Evolutionary conservation across 2,113 vertebrate species (phyloP), one percentile per base, ranked within the genome.

Genomic region (Chaetorhynchus papuensis): DNA sequence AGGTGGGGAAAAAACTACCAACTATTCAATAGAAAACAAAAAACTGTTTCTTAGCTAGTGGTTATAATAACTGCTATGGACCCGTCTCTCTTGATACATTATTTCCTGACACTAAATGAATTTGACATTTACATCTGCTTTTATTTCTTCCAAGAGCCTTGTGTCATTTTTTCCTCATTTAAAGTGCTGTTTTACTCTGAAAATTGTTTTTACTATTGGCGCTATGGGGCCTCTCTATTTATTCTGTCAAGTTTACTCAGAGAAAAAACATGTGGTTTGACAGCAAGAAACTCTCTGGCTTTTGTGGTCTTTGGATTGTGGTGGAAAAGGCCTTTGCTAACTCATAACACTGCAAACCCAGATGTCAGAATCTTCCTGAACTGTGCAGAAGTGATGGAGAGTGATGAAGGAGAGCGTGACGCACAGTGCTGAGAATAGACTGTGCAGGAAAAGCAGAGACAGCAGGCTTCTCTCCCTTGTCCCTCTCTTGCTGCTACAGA

Each of bases 91-190:
- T 64, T 6, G 3, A 66, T 68, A 64, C 1, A 22, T 13, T 6
- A 70, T 90, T 94, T 91, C 37, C 80, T 86, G 72, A 78, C 37
- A 69, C 83, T 66, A 87, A 90, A 92, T 75, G n/a, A 89, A 89
- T 84, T 75, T 90, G 76, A 68, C 72, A 75, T 81, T 94, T 92
- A 75, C 41, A 82, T 64, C 60, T 96, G 83, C 90, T 91, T 94
- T 92, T 85, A 87, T 87, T 88, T 92, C 70, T 87, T 93, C 42
- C 41, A 64, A 83, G 57, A 84, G 17, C 17, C 50, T 30, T 74
- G 23, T 50, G 33, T 86, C 23, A 80, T 94, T 71, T 83, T 74
- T 45, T 13, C 35, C 33, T 33, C 47, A 41, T 68, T 63, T 78
- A 59, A 80, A 93, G 4, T 82, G 41, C 60, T 90, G 42, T 59